Conservation (phyloP, 2,888 invertebrate species). For the Xylota sylvarum region DNA sequence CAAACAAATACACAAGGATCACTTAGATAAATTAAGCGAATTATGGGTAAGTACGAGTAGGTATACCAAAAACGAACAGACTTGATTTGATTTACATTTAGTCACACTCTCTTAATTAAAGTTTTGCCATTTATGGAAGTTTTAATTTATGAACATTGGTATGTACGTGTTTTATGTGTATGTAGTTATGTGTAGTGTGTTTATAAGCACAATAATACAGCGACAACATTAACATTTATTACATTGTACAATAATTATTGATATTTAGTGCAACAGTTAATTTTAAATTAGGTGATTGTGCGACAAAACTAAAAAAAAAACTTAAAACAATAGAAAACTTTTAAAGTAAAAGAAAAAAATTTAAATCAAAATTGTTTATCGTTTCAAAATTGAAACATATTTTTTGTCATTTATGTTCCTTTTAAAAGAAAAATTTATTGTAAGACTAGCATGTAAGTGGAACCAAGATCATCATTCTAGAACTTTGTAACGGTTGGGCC, state of each 20-base stretch:
- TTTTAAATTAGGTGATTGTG: conserved; percentile 48
- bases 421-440: too few relatives aligned
- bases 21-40: conserved; percentile 70
- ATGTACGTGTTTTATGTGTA: background rate
- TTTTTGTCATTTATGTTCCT: too few relatives aligned
- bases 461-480: too few relatives aligned
- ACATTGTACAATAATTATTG: conserved; percentile 48
- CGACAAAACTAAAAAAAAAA: conserved; percentile 9
- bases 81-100: conserved; percentile 70
- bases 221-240: conserved; percentile 60
- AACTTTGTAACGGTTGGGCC: too few relatives aligned
- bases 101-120: conserved; percentile 69
- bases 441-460: too few relatives aligned
- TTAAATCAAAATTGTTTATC: background rate
- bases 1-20: conserved; percentile 63
- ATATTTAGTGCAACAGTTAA: conserved; percentile 57
- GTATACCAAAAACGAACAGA: conserved; percentile 57
- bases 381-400: too few relatives aligned
- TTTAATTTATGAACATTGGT: conserved; percentile 22
- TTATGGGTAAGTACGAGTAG: conserved; percentile 16
- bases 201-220: conserved; percentile 61
- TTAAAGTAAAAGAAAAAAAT: background rate
- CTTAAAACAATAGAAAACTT: background rate
- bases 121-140: conserved; percentile 64
- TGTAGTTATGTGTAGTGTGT: conserved; percentile 18